Conservation (phyloP, 2,888 invertebrate genomes). For the Caenorhabditis angaria region DNA sequence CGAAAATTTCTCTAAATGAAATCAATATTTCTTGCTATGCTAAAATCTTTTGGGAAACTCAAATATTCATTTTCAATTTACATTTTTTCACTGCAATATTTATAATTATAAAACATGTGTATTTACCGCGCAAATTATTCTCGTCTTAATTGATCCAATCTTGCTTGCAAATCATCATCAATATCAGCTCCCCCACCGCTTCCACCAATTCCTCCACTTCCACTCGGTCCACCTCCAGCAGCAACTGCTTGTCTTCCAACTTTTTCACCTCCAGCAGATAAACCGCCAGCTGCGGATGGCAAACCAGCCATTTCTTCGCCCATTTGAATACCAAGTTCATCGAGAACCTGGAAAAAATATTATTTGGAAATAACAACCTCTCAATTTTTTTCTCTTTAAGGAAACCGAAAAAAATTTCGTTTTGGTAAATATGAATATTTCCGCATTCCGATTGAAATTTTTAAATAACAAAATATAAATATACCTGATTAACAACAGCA, state of each 20-base stretch:
- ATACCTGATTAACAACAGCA: slow-evolving; percentile 68
- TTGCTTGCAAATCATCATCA: slow-evolving; percentile 86
- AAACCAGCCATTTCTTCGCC: slow-evolving; percentile 89
- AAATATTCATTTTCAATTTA: neutral
- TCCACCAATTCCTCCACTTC: slow-evolving; percentile 19
- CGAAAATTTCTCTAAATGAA: too few species aligned
- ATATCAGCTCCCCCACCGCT: slow-evolving; percentile 76
- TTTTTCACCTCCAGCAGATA: slow-evolving; percentile 68
- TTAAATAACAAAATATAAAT: neutral
- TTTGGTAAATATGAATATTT: too few species aligned
- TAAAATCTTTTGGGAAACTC: slow-evolving; percentile 8
- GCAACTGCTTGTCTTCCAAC: slow-evolving; percentile 71
- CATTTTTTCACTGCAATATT: neutral
- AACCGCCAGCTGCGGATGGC: slow-evolving; percentile 79
- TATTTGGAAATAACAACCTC: too few species aligned
- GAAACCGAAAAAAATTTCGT: too few species aligned
- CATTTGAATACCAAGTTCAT: slow-evolving; percentile 94
- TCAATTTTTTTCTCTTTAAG: too few species aligned
- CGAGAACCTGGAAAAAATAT: slow-evolving; percentile 82
- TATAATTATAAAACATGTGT: neutral
- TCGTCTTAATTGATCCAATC: slow-evolving; percentile 53
- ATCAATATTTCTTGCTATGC: neutral
- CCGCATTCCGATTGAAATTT: slow-evolving; percentile 1
- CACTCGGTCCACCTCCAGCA: slow-evolving; percentile 33
- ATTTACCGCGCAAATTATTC: slow-evolving; percentile 33